A percentile compares a stretch with the other conserved stretches of the same genome.
Conservation (phyloP, 2,797 vertebrate genomes). For the Hippocampus kuda region DNA sequence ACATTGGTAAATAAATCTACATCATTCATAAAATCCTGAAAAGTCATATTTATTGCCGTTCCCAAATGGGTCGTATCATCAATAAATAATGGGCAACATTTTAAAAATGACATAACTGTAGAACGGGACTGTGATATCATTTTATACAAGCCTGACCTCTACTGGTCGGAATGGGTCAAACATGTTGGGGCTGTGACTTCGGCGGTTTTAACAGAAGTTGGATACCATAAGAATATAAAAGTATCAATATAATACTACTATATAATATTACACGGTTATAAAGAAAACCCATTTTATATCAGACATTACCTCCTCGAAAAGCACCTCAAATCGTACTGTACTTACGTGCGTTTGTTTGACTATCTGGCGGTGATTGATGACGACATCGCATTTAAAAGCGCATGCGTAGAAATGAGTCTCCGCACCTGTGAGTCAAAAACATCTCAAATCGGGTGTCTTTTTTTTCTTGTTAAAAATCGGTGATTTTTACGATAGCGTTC, state of each 20-base stretch:
- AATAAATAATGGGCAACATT: slow-evolving; percentile 71
- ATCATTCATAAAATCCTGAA: slow-evolving; percentile 65
- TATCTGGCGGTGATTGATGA: background rate
- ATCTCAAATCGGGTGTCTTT: too few species aligned
- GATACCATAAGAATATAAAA: too few species aligned
- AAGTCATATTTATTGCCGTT: slow-evolving; percentile 56
- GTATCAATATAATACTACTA: too few species aligned
- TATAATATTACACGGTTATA: too few species aligned
- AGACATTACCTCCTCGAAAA: background rate
- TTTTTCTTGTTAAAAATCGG: too few species aligned
- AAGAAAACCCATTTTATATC: too few species aligned
- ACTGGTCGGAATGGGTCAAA: slow-evolving; percentile 15
- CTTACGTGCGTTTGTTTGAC: background rate
- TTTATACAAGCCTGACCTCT: slow-evolving; percentile 45
- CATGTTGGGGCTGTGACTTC: background rate
- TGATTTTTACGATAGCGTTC: too few species aligned
- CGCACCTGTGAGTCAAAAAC: too few species aligned
- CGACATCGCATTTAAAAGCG: background rate
- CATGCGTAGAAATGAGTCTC: too few species aligned
- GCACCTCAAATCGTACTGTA: background rate
- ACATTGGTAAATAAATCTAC: background rate
- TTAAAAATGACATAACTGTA: slow-evolving; percentile 38
- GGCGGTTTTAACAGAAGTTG: too few species aligned
- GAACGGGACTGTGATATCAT: slow-evolving; percentile 51
- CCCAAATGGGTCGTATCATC: slow-evolving; percentile 62